These are phyloP conservation scores for Cherax destructor DNA, from an alignment of 1,140 invertebrate species.

Conservation along the genomic window DNA sequence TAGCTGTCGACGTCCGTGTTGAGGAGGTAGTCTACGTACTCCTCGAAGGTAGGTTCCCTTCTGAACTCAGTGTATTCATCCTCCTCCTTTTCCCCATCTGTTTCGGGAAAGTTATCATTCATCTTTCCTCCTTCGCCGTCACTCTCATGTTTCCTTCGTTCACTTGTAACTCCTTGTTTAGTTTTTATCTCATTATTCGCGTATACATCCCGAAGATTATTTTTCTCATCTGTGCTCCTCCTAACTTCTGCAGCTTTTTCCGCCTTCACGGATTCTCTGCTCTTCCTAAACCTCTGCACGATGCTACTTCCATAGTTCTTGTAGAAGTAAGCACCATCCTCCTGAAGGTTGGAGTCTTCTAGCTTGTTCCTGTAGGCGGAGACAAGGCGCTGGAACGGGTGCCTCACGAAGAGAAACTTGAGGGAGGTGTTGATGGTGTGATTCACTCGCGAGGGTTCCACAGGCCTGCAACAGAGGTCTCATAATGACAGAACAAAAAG, in stretches of 20 bases:
- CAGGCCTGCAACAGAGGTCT: background rate
- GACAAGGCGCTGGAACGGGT: slow-evolving; percentile 64
- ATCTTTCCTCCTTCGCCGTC: background rate
- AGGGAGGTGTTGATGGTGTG: slow-evolving; percentile 23
- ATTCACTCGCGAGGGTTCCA: slow-evolving; percentile 18
- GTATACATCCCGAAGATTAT: background rate
- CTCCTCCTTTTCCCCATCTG: background rate
- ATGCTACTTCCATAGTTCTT: slow-evolving; percentile 51
- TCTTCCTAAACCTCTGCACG: slow-evolving; percentile 27
- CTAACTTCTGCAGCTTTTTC: background rate
- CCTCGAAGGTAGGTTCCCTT: slow-evolving; percentile 47
- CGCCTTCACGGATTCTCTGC: background rate
- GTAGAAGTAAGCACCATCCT: slow-evolving; percentile 53
- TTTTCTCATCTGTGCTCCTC: background rate
- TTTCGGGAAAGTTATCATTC: background rate
- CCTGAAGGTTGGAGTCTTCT: slow-evolving; percentile 18
- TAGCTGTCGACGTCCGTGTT: slow-evolving; percentile 35
- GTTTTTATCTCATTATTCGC: background rate
- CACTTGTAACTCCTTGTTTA: background rate
- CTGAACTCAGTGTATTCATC: background rate
- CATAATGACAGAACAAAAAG: background rate
- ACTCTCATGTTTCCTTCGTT: background rate
- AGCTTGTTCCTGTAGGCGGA: slow-evolving; percentile 65
- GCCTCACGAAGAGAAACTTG: slow-evolving; percentile 62
- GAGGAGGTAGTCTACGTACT: slow-evolving; percentile 61